These are phyloP conservation scores for Pseudorhombus dupliciocellatus DNA, from an alignment of 2,113 vertebrate species.

Conservation along the genomic window DNA sequence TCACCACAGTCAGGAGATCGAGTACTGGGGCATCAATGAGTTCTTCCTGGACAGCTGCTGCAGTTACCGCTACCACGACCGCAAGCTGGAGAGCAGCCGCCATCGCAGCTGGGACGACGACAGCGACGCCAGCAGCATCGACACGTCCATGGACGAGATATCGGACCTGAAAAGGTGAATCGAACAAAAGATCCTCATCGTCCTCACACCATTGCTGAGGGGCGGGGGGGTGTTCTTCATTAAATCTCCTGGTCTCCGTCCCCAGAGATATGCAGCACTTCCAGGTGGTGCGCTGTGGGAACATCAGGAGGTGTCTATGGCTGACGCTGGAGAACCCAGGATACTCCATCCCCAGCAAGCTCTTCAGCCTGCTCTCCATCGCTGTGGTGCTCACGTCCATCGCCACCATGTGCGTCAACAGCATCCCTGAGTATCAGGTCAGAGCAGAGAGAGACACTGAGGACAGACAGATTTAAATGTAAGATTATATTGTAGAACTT, in stretches of 20 bases:
- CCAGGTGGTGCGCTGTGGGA: slow-evolving; percentile 86
- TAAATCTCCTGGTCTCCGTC: background rate
- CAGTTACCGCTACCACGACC: slow-evolving; percentile 94
- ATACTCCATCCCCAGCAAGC: slow-evolving; percentile 95
- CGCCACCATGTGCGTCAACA: slow-evolving; percentile 94
- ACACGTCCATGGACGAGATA: slow-evolving; percentile 93
- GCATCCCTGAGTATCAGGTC: slow-evolving; percentile 92
- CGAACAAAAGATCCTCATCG: background rate
- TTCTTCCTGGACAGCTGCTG: slow-evolving; percentile 96
- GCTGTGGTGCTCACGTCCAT: slow-evolving; percentile 93
- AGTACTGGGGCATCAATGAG: slow-evolving; percentile 98
- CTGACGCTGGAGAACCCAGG: slow-evolving; percentile 97
- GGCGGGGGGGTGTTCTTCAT: background rate
- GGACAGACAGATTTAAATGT: background rate
- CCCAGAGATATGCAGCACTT: slow-evolving; percentile 88
- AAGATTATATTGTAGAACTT: background rate
- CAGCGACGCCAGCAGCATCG: slow-evolving; percentile 94
- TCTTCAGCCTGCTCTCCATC: slow-evolving; percentile 96
- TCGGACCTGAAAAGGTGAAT: slow-evolving; percentile 88
- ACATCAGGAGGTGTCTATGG: slow-evolving; percentile 90
- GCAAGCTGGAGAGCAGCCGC: slow-evolving; percentile 87
- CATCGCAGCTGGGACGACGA: slow-evolving; percentile 94
- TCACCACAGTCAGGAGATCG: slow-evolving; percentile 91
- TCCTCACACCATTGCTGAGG: background rate
- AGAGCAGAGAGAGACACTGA: background rate